phyloP scores from a whole-genome alignment of 1,140 invertebrate species.

The Heterodera carotae region DNA sequence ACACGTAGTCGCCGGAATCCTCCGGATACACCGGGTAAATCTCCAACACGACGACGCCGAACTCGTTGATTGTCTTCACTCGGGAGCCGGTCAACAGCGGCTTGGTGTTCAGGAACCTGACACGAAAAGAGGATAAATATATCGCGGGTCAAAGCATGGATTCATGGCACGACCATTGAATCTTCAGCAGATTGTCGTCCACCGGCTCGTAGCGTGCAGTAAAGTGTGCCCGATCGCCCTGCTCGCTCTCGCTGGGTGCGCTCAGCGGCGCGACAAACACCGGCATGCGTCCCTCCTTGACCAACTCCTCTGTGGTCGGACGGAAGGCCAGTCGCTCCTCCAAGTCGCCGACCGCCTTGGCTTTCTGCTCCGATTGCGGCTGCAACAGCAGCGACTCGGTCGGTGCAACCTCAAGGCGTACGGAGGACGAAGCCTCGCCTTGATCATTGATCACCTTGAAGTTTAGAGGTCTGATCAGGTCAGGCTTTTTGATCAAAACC shows the following conservation, averaged over 20 bases:
- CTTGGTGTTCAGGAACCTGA: conserved; percentile 57
- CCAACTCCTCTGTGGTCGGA: conserved; percentile 54
- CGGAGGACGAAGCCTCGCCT: conserved; percentile 56
- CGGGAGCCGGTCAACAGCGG: conserved; percentile 72
- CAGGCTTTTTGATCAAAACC: neutral
- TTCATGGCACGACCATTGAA: conserved; percentile 40
- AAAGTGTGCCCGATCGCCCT: conserved; percentile 61
- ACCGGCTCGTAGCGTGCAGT: conserved; percentile 61
- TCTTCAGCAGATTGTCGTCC: conserved; percentile 57
- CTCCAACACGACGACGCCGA: conserved; percentile 81
- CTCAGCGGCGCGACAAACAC: conserved; percentile 63
- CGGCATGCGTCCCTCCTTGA: conserved; percentile 57
- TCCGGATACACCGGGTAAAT: conserved; percentile 81
- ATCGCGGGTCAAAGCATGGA: neutral
- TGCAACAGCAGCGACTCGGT: conserved; percentile 54
- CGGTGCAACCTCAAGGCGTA: conserved; percentile 49
- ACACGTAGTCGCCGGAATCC: conserved; percentile 91
- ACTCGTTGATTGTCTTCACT: conserved; percentile 91
- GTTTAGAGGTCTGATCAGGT: too few relatives aligned
- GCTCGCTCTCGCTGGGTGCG: conserved; percentile 55
- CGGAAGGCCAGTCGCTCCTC: conserved; percentile 51
- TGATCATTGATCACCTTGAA: conserved; percentile 40
- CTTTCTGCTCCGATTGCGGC: conserved; percentile 57
- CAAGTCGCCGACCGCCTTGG: conserved; percentile 57
- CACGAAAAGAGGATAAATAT: conserved; percentile 24